Base-by-base conservation (phyloP, 2,797 vertebrate species). In the Lagorchestes hirsutus region DNA sequence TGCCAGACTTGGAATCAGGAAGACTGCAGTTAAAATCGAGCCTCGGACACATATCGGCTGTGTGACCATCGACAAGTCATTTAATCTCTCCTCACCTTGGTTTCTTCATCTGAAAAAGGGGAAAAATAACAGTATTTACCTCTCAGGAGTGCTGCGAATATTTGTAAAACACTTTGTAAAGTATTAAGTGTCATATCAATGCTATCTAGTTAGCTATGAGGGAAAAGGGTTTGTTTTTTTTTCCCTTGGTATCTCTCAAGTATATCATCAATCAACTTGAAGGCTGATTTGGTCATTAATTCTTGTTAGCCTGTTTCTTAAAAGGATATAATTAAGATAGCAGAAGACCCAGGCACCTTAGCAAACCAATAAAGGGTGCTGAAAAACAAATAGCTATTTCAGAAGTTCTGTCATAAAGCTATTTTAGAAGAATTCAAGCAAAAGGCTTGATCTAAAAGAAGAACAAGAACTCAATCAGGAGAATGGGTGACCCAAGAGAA, bases 341-440 rank as follows among this genome's bases (percentile, higher is more conserved):
- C 4, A 95, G 54, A 91, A 96, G 50, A 97, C 55, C 6, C 58
- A n/a, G 46, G 94, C 46, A 96, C 93, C 95, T 95, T 94, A 95
- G 90, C 94, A 97, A 97, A 92, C 54, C 56, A 95, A 93, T 93
- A 28, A 96, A 93, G 13, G 46, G 57, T 90, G 55, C 14, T 93
- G 62, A 96, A 96, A 97, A 96, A 95, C 56, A 91, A 96, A 91
- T 67, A 9, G 8, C 50, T 2, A 57, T 24, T 90, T 56, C 55
- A 96, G 92, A 96, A 93, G 94, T 1, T 91, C 95, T 94, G 57
- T 55, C 92, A 96, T 96, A 97, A 95, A 96, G 27, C 58, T 74
- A 40, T 57, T 92, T 74, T 95, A 94, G 92, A 95, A 94, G 29
- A 90, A 29, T 93, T 82, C 50, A 92, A 94, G 90, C 74, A 93